phyloP scores from a whole-genome alignment of 2,888 invertebrate species.

The Agonopterix alstromeriana region DNA sequence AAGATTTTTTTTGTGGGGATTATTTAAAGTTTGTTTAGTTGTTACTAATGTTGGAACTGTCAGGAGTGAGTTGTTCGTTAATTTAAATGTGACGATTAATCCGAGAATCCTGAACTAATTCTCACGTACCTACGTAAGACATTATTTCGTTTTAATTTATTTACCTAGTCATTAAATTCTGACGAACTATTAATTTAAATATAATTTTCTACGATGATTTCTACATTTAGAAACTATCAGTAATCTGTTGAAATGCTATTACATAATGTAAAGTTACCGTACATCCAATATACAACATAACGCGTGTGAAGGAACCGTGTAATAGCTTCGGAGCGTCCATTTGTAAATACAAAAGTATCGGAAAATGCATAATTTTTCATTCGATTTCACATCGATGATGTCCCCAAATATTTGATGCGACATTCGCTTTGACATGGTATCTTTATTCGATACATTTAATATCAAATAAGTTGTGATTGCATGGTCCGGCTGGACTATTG shows the following conservation, averaged over 20 bases:
- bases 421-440: conserved; percentile 23
- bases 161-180: no score
- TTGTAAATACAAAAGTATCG: conserved; percentile 54
- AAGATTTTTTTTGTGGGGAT: conserved; percentile 49
- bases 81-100: conserved; percentile 15
- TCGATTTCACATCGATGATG: conserved; percentile 62
- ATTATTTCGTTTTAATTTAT: no score
- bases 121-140: no score
- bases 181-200: no score
- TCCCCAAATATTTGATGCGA: conserved; percentile 22
- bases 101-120: conserved; percentile 20
- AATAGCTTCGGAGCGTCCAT: conserved; percentile 54
- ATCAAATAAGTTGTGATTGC: not conserved
- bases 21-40: conserved; percentile 67
- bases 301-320: conserved; percentile 49
- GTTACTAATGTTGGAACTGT: conserved; percentile 51
- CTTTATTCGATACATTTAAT: conserved; percentile 26
- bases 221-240: no score
- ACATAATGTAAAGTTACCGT: no score
- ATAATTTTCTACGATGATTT: no score
- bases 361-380: conserved; percentile 73
- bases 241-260: no score
- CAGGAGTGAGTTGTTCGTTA: conserved; percentile 16
- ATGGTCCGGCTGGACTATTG: no score
- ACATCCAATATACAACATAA: no score